Conservation (phyloP, 2,797 vertebrate species). For the Gadopsis marmoratus region DNA sequence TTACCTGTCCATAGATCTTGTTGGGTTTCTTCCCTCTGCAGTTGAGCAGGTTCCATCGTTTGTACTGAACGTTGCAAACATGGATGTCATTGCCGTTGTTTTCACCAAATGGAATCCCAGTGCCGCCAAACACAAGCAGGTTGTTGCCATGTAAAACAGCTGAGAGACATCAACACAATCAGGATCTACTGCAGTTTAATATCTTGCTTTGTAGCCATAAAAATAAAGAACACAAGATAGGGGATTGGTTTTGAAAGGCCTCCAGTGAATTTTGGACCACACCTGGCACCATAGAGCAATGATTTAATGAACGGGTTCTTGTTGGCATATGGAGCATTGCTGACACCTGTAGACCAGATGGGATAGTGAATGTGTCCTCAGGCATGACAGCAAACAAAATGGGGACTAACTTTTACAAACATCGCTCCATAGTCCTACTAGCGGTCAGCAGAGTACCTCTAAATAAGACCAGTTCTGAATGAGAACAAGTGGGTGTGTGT, state of each 20-base stretch:
- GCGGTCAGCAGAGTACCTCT: not conserved
- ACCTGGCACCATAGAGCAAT: not conserved
- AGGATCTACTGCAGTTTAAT: not conserved
- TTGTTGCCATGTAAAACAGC: conserved; percentile 97
- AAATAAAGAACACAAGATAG: not conserved
- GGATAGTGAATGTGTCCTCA: not conserved
- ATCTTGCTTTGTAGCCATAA: not conserved
- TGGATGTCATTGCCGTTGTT: conserved; percentile 97
- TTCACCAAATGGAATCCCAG: conserved; percentile 97
- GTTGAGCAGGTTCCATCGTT: conserved; percentile 94
- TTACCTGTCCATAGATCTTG: conserved; percentile 97
- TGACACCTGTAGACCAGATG: not conserved
- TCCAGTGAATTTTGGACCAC: not conserved
- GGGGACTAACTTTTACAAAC: not conserved
- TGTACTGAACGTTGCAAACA: conserved; percentile 96
- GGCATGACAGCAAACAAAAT: not conserved
- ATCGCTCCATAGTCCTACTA: not conserved
- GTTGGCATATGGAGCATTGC: not conserved
- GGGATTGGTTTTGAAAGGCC: not conserved
- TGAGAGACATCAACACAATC: conserved; percentile 58
- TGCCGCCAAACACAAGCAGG: conserved; percentile 97
- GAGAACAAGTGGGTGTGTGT: not conserved
- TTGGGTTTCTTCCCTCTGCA: conserved; percentile 97
- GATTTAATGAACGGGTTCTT: not conserved
- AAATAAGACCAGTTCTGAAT: not conserved